Evolutionary conservation across 2,888 invertebrate genomes (phyloP).

Genomic region (Drosophila ezoana): DNA sequence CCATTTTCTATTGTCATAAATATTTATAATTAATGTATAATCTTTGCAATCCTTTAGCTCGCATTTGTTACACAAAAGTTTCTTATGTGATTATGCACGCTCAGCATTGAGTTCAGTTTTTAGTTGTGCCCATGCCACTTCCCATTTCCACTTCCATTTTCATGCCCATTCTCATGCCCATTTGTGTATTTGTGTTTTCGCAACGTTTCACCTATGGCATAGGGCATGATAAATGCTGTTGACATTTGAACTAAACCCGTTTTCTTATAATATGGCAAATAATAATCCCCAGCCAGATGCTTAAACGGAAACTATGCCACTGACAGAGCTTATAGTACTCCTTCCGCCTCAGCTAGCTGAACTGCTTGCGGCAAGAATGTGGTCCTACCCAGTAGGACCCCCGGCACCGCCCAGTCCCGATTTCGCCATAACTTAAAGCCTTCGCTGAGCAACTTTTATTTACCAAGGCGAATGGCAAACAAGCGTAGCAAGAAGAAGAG

Average conservation of each 20-base stretch:
- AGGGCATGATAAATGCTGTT: constrained; percentile 73
- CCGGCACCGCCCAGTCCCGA: neutral
- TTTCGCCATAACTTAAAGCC: constrained; percentile 25
- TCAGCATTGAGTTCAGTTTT: constrained; percentile 28
- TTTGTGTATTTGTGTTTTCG: constrained; percentile 6
- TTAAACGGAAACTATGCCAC: constrained; percentile 76
- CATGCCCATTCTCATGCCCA: constrained; percentile 3
- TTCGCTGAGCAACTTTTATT: constrained; percentile 65
- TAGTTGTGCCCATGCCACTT: neutral
- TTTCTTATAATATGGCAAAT: constrained; percentile 80
- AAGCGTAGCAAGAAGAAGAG: constrained; percentile 49
- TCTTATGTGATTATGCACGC: constrained; percentile 47
- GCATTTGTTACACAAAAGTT: constrained; percentile 39
- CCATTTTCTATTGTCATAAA: constrained; percentile 7
- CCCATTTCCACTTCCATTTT: constrained; percentile 12
- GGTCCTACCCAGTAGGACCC: constrained; percentile 33
- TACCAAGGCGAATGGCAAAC: constrained; percentile 77
- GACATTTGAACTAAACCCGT: constrained; percentile 79
- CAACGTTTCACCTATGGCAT: constrained; percentile 29
- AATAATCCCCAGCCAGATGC: constrained; percentile 78
- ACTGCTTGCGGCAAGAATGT: constrained; percentile 69
- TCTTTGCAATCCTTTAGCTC: constrained; percentile 39
- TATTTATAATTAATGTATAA: constrained; percentile 33
- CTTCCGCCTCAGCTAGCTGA: constrained; percentile 73
- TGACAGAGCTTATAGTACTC: constrained; percentile 77